Conservation (phyloP, 35 echinoderm and acorn worm species). For the Antedon bifida region DNA sequence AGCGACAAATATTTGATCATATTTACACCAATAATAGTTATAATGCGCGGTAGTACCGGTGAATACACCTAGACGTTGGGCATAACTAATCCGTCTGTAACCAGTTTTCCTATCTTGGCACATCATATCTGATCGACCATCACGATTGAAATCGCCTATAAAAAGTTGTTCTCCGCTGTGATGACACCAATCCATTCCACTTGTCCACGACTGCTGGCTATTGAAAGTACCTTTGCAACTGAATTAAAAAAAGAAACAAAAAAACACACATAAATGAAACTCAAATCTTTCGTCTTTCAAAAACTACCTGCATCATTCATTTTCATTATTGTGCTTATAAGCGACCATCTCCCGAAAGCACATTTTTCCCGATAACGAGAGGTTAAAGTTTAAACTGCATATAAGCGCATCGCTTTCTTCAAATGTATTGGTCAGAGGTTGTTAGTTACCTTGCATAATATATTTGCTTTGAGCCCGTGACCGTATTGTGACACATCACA, state of each 20-base stretch:
- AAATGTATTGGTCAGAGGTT: no score
- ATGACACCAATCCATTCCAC: neutral
- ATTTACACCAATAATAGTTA: neutral
- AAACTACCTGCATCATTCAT: no score
- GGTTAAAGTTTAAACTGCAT: no score
- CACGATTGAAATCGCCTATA: slow-evolving; percentile 21
- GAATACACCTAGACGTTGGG: neutral
- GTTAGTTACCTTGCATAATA: no score
- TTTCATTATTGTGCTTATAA: no score
- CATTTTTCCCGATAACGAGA: no score
- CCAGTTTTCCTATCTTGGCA: neutral
- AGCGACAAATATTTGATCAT: neutral
- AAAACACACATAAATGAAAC: no score
- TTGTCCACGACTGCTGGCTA: neutral
- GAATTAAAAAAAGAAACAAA: neutral
- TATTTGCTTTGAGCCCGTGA: no score
- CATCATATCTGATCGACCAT: neutral
- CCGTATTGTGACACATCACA: no score
- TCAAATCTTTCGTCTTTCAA: no score
- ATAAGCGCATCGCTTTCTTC: no score
- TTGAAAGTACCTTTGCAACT: neutral
- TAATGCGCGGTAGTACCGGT: neutral
- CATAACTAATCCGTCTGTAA: neutral
- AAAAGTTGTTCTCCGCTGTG: slow-evolving; percentile 1
- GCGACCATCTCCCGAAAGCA: no score